Percentiles rank a stretch among this genome's conserved stretches.
These are phyloP conservation scores for Drosophila mauritiana DNA, from an alignment of 1,140 invertebrate genomes.

Conservation along the genomic window DNA sequence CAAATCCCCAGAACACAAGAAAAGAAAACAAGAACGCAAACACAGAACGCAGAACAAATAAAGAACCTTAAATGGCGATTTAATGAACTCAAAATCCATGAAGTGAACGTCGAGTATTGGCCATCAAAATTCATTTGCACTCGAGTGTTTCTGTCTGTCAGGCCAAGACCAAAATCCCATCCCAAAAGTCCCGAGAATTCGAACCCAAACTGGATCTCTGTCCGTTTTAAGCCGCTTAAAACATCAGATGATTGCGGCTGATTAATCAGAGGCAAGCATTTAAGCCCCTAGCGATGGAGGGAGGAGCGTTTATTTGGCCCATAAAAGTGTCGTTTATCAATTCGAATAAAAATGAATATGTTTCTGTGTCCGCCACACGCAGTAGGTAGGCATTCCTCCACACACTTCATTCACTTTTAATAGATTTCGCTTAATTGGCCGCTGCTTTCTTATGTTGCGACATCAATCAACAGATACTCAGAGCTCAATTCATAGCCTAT, in stretches of 20 bases:
- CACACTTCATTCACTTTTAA: conserved; percentile 25
- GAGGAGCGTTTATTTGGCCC: conserved; percentile 57
- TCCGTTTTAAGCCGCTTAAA: conserved; percentile 80
- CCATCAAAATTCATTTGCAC: conserved; percentile 82
- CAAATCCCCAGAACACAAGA: not conserved
- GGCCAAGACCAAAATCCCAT: conserved; percentile 9
- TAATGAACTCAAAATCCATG: conserved; percentile 81
- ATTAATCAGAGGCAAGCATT: conserved; percentile 82
- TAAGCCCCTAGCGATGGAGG: conserved; percentile 52
- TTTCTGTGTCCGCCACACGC: conserved; percentile 56
- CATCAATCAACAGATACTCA: conserved; percentile 76
- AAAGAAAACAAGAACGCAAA: conserved; percentile 50
- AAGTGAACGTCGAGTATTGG: conserved; percentile 74
- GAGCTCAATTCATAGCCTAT: conserved; percentile 26
- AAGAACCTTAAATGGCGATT: conserved; percentile 80
- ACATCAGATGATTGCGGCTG: conserved; percentile 82
- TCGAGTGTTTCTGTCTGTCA: conserved; percentile 61
- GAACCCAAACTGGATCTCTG: conserved; percentile 22
- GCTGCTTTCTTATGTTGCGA: conserved; percentile 72
- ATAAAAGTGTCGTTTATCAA: conserved; percentile 84
- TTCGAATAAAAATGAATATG: conserved; percentile 66
- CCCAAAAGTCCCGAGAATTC: conserved; percentile 28
- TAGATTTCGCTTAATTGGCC: conserved; percentile 79
- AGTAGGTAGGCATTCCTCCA: conserved; percentile 30
- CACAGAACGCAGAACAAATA: conserved; percentile 63